Evolutionary conservation across 1,140 invertebrate genomes (phyloP).

Genomic region (Nomia melanderi): DNA sequence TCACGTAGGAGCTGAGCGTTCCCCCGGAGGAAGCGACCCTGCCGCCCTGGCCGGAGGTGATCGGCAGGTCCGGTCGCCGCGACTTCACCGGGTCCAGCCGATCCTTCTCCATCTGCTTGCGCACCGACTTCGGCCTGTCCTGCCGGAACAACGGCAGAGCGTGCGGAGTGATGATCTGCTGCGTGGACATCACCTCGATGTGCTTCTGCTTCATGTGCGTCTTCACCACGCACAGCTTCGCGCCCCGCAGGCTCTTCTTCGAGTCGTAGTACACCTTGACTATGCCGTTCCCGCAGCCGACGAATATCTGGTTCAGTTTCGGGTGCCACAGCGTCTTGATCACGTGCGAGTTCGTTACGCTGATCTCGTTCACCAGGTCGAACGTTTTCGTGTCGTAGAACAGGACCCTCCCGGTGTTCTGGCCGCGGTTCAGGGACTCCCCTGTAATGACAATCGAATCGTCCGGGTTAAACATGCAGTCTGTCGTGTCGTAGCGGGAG

Average conservation of each 20-base stretch:
- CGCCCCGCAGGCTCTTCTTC: conserved; percentile 92
- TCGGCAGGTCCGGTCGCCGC: conserved; percentile 95
- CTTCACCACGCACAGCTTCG: conserved; percentile 94
- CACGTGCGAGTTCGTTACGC: conserved; percentile 90
- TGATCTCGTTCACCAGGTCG: conserved; percentile 87
- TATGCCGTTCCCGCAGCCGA: conserved; percentile 94
- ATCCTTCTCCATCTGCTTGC: conserved; percentile 96
- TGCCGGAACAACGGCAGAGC: conserved; percentile 97
- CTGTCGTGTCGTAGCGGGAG: conserved; percentile 94
- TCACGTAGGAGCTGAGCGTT: conserved; percentile 98
- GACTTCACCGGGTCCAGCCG: conserved; percentile 96
- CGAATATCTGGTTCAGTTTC: conserved; percentile 97
- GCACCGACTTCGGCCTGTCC: conserved; percentile 93
- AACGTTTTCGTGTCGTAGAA: conserved; percentile 93
- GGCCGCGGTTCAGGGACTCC: conserved; percentile 88
- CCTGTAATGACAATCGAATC: conserved; percentile 95
- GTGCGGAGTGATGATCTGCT: conserved; percentile 98
- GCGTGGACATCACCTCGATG: conserved; percentile 92
- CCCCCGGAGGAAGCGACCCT: conserved; percentile 96
- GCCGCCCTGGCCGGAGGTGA: conserved; percentile 93
- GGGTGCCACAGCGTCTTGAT: conserved; percentile 98
- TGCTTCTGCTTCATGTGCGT: conserved; percentile 89
- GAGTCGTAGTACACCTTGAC: conserved; percentile 96
- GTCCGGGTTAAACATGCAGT: conserved; percentile 97
- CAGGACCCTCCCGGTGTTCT: conserved; percentile 87